Evolutionary conservation across 2,113 vertebrate genomes (phyloP), one percentile per base, ranked within the genome.

Genomic region (Ptyas mucosa): DNA sequence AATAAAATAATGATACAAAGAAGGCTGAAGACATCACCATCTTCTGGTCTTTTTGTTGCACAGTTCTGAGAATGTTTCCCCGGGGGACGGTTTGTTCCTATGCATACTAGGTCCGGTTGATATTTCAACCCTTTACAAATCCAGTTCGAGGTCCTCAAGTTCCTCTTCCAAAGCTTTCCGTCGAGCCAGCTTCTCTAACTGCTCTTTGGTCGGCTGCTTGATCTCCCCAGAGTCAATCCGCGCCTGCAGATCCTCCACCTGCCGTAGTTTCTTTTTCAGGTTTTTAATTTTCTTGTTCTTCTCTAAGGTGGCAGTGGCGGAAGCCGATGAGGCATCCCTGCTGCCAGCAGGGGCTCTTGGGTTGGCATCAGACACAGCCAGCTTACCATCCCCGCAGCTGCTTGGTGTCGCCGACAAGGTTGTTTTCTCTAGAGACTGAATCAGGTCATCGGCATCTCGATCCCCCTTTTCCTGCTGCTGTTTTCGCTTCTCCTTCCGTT

Each of bases 401-500:
- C 89, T 61, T 21, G 55, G 91, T 64, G 2, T 92, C 87, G 55
- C 95, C 81, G 34, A 97, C 93, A 94, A 90, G 0, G 97, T 97
- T 55, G 97, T 94, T n/a, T 97, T 98, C 85, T 98, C 98, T 2
- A 99, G 94, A 0, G 97, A 97, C 34, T 97, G 95, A 86, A 95
- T 98, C 94, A 98, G 95, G 4, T 85, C 95, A 3, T 98, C 98
- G 53, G 97, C 94, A 43, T 97, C 98, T 0, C 91, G 91, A 89
- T 98, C 98, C 8, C 96, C 96, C 26, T 97, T 97, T 57, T 97
- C 97, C 29, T 98, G 98, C 95, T 98, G 98, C 94, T 99, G 99
- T 95, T 98, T 98, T 91, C 99, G 97, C 93, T 99, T 99, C 91
- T 99, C 99, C 94, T 99, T 99, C 10, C 99, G 98, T 93, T 99